phyloP scores from a whole-genome alignment of 2,888 invertebrate species.

The Apeira syringaria region DNA sequence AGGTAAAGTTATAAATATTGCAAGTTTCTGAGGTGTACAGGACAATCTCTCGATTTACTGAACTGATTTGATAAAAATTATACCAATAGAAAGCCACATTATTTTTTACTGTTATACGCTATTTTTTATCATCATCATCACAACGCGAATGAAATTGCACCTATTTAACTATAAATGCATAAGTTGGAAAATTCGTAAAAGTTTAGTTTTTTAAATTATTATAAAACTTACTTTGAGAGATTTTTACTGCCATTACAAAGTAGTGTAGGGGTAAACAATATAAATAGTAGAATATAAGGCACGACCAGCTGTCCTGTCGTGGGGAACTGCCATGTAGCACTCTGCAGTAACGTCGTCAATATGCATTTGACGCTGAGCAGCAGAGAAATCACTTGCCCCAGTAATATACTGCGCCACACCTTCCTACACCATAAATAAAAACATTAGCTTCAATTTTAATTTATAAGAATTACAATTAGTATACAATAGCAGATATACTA shows the following conservation, averaged over 20 bases:
- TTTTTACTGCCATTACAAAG: slow-evolving; percentile 88
- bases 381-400: slow-evolving; percentile 90
- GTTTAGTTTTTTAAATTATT: no score
- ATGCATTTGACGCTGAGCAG: slow-evolving; percentile 91
- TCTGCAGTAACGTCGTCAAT: slow-evolving; percentile 87
- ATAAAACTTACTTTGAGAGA: slow-evolving; percentile 86
- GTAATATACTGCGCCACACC: slow-evolving; percentile 88
- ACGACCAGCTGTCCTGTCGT: slow-evolving; percentile 92
- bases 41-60: no score
- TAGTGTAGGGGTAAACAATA: slow-evolving; percentile 90
- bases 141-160: no score
- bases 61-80: no score
- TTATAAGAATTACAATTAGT: background rate
- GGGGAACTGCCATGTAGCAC: slow-evolving; percentile 87
- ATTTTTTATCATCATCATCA: no score
- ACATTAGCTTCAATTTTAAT: slow-evolving; percentile 6
- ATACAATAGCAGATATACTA: slow-evolving; percentile 48
- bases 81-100: no score
- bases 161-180: no score
- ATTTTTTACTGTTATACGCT: no score
- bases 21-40: no score
- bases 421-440: slow-evolving; percentile 76
- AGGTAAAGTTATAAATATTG: no score
- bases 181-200: no score
- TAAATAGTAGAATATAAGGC: slow-evolving; percentile 90